These are phyloP conservation scores for Craniophora ligustri DNA, from an alignment of 2,888 invertebrate genomes.

Conservation along the genomic window DNA sequence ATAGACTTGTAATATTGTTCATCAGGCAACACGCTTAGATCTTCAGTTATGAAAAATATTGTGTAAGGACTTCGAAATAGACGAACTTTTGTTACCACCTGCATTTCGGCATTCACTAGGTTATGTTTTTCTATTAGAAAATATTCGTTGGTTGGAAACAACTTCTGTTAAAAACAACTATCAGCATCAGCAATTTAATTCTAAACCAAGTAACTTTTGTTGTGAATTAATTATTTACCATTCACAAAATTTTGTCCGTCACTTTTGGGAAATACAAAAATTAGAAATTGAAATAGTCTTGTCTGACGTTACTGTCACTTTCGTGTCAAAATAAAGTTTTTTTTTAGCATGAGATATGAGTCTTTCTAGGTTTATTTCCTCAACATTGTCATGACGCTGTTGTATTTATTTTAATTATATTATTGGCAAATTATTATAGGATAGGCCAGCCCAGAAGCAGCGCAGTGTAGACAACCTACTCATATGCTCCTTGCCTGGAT, in stretches of 20 bases:
- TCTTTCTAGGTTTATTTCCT: not conserved
- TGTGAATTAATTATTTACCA: not conserved
- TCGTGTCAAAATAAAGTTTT: not conserved
- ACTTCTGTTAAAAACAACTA: not conserved
- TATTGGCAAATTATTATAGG: no score
- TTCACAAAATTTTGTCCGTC: constrained; percentile 21
- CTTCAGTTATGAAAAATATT: constrained; percentile 71
- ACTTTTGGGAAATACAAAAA: not conserved
- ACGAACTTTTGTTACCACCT: constrained; percentile 70
- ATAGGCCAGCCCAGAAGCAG: no score
- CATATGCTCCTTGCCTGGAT: no score
- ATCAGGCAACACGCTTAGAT: constrained; percentile 66
- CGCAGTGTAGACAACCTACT: no score
- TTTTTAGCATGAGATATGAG: not conserved
- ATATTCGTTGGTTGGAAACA: not conserved
- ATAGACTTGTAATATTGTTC: constrained; percentile 65
- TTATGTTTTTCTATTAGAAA: constrained; percentile 35
- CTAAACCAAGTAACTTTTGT: constrained; percentile 2
- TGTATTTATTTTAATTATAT: no score
- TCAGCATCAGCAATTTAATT: constrained; percentile 1
- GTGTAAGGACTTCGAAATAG: constrained; percentile 73
- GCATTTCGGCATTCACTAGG: constrained; percentile 75
- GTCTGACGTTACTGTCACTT: not conserved
- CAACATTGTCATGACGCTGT: not conserved
- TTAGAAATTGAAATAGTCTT: not conserved